Evolutionary conservation across 2,888 invertebrate genomes (phyloP).

Genomic region (Drosophila emarginata): DNA sequence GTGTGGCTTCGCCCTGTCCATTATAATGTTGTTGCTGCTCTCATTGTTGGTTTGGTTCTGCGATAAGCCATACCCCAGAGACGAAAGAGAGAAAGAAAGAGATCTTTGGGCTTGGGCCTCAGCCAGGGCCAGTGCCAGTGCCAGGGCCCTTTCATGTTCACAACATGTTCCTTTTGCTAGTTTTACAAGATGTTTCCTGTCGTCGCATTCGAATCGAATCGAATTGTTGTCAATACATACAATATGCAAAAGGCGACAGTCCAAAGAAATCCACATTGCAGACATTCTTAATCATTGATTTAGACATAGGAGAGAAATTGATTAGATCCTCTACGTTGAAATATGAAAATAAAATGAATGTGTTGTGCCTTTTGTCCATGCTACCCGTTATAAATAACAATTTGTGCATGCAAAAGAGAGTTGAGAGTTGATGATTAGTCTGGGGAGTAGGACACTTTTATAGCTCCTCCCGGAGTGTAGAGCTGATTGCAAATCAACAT

Average conservation of each 20-base stretch:
- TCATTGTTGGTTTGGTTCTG: slow-evolving; percentile 66
- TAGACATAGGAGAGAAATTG: slow-evolving; percentile 74
- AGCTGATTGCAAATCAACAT: slow-evolving; percentile 64
- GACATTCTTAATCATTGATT: slow-evolving; percentile 54
- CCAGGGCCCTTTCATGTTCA: slow-evolving; percentile 75
- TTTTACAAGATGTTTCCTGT: slow-evolving; percentile 83
- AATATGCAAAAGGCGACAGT: background rate
- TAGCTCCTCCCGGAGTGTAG: slow-evolving; percentile 24
- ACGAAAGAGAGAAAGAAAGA: slow-evolving; percentile 11
- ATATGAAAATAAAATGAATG: slow-evolving; percentile 29
- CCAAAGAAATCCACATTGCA: background rate
- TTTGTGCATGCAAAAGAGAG: slow-evolving; percentile 51
- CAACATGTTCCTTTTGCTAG: slow-evolving; percentile 80
- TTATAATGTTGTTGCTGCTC: slow-evolving; percentile 78
- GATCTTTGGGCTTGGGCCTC: background rate
- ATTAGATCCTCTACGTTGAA: slow-evolving; percentile 59
- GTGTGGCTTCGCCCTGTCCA: slow-evolving; percentile 74
- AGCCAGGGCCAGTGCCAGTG: slow-evolving; percentile 3
- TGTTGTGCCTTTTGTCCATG: background rate
- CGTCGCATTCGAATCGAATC: slow-evolving; percentile 82
- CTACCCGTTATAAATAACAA: slow-evolving; percentile 72
- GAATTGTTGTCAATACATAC: slow-evolving; percentile 81
- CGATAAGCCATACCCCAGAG: slow-evolving; percentile 59
- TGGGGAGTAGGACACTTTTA: slow-evolving; percentile 59
- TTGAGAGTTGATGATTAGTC: slow-evolving; percentile 48